phyloP scores from a whole-genome alignment of 1,140 invertebrate genomes.

The Anoplolepis gracilipes region DNA sequence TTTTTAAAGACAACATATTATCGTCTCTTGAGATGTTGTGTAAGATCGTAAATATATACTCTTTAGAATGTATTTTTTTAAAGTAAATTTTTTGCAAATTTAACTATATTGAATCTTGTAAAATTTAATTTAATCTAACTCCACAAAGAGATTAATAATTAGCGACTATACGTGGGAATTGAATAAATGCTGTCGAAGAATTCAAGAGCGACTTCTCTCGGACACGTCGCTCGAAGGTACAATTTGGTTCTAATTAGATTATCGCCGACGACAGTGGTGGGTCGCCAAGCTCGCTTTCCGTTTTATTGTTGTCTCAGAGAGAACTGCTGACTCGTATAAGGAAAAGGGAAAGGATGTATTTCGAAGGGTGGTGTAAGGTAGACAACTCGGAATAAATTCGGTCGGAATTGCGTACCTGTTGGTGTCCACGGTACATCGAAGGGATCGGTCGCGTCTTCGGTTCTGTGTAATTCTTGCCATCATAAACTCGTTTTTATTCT shows the following conservation, averaged over 20 bases:
- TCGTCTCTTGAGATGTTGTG: neutral
- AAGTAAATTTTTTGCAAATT: neutral
- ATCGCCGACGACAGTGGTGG: conserved; percentile 47
- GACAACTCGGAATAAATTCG: conserved; percentile 31
- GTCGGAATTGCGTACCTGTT: conserved; percentile 47
- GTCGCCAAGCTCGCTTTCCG: conserved; percentile 19
- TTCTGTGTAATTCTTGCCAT: conserved; percentile 74
- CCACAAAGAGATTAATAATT: conserved; percentile 24
- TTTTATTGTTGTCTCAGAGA: conserved; percentile 46
- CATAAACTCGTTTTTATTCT: conserved; percentile 77
- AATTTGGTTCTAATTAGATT: conserved; percentile 60
- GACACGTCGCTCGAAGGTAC: conserved; percentile 2
- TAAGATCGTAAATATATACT: neutral
- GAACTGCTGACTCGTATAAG: neutral
- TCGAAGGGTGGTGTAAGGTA: conserved; percentile 47
- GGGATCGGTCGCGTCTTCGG: conserved; percentile 72
- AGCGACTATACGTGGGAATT: neutral
- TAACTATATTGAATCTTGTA: too few species aligned
- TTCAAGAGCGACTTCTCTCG: neutral
- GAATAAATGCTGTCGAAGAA: neutral
- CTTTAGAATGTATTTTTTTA: neutral
- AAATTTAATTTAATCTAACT: neutral
- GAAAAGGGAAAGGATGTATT: neutral
- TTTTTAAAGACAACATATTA: neutral
- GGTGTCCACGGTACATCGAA: conserved; percentile 41